Evolutionary conservation across 1,140 invertebrate genomes (phyloP), one percentile per base, ranked within the genome.

Genomic region (Drosophila sturtevanti): DNA sequence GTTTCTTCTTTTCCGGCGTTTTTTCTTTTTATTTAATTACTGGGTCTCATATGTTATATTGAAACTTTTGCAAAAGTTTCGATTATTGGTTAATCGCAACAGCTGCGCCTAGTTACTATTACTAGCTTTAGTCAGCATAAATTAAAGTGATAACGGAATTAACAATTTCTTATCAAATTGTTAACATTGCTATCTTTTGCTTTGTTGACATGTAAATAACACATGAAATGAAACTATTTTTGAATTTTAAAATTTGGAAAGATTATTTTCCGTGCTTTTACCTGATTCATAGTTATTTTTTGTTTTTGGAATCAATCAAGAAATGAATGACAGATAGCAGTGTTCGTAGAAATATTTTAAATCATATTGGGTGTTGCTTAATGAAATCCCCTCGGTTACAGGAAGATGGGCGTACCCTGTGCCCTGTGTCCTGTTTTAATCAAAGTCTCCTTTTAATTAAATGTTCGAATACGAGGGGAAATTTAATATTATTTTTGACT

Each of bases 401-500:
- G 22, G 12, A 35, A 14, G 16, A 56, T 31, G 31, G 59, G 59
- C 59, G 59, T 61, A 31, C 27, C 37, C n/a, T 11, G 7, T 61
- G n/a, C n/a, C n/a, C n/a, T n/a, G 22, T 10, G 22, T 22, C 5
- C 7, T 12, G 38, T 18, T 37, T 34, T 54, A 59, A 75, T 75
- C 64, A 68, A 82, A 82, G 71, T 27, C 10, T 31, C 18, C n/a
- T 7, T 38, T 44, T 55, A 71, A 71, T 71, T 71, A 63, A 63
- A 27, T 22, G 22, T 18, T 27, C 12, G 1, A 22, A 11, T 16
- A 4, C n/a, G 27, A 21, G 21, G 18, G 37, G n/a, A 55, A 74
- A 52, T 48, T 37, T 34, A 51, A 77, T 68, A 71, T 70, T 63
- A 68, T 41, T 81, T 66, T 41, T 38, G 52, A 48, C 48, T 85